phyloP scores from a whole-genome alignment of 2,888 invertebrate species.

The Eupithecia centaureata region DNA sequence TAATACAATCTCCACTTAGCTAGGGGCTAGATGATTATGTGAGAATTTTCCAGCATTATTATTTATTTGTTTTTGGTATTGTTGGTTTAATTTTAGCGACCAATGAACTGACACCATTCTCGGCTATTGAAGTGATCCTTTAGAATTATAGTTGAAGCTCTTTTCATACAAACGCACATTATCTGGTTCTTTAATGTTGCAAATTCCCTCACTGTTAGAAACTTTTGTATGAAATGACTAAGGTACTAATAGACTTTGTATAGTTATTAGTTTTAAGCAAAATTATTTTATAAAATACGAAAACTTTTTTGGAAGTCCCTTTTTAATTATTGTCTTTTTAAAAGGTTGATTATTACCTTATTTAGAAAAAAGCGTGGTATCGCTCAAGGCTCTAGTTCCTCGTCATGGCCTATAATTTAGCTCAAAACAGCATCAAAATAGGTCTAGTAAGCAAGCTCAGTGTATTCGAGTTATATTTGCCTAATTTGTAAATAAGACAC shows the following conservation, averaged over 20 bases:
- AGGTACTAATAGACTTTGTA: constrained; percentile 5
- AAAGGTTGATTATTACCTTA: constrained; percentile 1
- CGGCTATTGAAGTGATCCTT: not conserved
- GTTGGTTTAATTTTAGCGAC: not conserved
- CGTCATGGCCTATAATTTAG: constrained; percentile 39
- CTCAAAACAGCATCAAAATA: constrained; percentile 40
- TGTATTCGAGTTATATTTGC: constrained; percentile 28
- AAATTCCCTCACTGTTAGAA: not conserved
- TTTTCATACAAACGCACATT: constrained; percentile 8
- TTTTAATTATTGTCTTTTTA: constrained; percentile 27
- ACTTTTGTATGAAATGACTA: constrained; percentile 6
- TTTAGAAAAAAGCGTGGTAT: constrained; percentile 15
- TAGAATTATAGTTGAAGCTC: constrained; percentile 14
- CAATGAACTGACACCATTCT: too few species aligned
- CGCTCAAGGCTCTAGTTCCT: constrained; percentile 28
- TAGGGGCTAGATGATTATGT: too few species aligned
- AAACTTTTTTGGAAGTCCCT: constrained; percentile 35
- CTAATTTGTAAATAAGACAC: constrained; percentile 34
- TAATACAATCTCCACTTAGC: too few species aligned
- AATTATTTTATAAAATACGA: constrained; percentile 18
- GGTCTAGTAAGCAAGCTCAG: constrained; percentile 34
- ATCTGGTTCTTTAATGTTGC: not conserved
- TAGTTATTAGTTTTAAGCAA: constrained; percentile 8
- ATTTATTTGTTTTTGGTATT: too few species aligned
- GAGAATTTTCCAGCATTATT: too few species aligned